Evolutionary conservation across 1,140 invertebrate species (phyloP).

Genomic region (Drosophila virilis): DNA sequence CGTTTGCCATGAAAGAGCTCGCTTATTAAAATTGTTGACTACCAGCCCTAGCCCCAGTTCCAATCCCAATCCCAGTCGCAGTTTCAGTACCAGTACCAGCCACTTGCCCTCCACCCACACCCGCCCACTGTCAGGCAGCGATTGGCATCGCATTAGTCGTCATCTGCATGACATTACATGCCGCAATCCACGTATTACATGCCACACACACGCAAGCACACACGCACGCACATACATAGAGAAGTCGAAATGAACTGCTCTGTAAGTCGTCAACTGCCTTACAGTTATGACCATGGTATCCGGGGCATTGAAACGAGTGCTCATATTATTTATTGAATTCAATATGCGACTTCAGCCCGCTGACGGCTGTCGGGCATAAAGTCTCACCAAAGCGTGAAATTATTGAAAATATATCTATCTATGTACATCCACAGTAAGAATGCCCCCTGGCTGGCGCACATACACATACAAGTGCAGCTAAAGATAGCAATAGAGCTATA

Average conservation of each 20-base stretch:
- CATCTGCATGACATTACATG: conserved; percentile 78
- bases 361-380: conserved; percentile 50
- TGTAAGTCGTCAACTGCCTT: conserved; percentile 56
- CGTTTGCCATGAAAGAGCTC: conserved; percentile 66
- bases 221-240: neutral
- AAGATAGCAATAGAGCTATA: neutral
- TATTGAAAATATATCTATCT: conserved; percentile 63
- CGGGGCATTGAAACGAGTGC: conserved; percentile 11
- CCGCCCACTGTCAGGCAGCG: conserved; percentile 15
- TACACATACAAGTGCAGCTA: conserved; percentile 6
- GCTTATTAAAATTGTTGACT: conserved; percentile 78
- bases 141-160: conserved; percentile 71
- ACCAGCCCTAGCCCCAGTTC: conserved; percentile 27
- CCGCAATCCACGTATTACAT: conserved; percentile 78
- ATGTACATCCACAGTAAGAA: neutral
- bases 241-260: conserved; percentile 63
- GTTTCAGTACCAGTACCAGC: neutral
- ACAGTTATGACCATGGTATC: conserved; percentile 38
- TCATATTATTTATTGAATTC: conserved; percentile 77
- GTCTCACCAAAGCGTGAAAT: conserved; percentile 70
- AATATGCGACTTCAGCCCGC: conserved; percentile 52
- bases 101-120: neutral
- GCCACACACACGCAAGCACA: conserved; percentile 33
- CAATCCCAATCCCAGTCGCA: neutral
- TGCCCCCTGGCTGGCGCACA: conserved; percentile 2